Evolutionary conservation across 2,888 invertebrate species (phyloP).

Genomic region (Leptopilina drosophilae): DNA sequence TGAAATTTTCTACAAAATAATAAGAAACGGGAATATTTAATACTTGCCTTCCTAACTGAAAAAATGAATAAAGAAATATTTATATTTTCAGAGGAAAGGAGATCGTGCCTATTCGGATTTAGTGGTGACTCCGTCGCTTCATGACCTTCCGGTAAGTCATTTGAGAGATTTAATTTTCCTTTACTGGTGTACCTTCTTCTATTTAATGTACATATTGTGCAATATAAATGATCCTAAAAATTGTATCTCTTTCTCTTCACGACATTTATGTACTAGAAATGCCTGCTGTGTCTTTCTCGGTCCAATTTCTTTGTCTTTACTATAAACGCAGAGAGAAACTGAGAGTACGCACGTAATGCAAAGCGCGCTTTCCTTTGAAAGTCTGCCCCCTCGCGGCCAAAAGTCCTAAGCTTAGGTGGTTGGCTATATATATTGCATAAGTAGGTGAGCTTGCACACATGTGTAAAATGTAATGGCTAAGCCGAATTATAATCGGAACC

Average conservation of each 20-base stretch:
- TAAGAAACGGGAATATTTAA: too few species aligned
- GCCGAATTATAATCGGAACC: too few species aligned
- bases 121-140: conserved; percentile 73
- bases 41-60: too few species aligned
- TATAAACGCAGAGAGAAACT: too few species aligned
- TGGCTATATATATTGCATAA: too few species aligned
- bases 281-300: conserved; percentile 41
- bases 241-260: conserved; percentile 44
- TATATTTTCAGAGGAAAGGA: conserved; percentile 70
- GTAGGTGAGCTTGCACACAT: too few species aligned
- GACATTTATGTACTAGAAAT: conserved; percentile 22
- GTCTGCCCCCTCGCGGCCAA: too few species aligned
- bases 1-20: too few species aligned
- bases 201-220: not conserved
- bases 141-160: conserved; percentile 74
- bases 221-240: not conserved
- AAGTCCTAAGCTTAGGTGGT: too few species aligned
- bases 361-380: too few species aligned
- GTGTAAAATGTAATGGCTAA: too few species aligned
- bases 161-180: not conserved
- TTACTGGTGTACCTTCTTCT: conserved; percentile 46
- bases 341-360: too few species aligned
- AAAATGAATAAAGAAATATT: conserved; percentile 7
- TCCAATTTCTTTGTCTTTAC: conserved; percentile 37
- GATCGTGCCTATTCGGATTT: conserved; percentile 73